Evolutionary conservation across 1,140 invertebrate species (phyloP), one percentile per base, ranked within the genome.

Genomic region (Asbolus verrucosus): DNA sequence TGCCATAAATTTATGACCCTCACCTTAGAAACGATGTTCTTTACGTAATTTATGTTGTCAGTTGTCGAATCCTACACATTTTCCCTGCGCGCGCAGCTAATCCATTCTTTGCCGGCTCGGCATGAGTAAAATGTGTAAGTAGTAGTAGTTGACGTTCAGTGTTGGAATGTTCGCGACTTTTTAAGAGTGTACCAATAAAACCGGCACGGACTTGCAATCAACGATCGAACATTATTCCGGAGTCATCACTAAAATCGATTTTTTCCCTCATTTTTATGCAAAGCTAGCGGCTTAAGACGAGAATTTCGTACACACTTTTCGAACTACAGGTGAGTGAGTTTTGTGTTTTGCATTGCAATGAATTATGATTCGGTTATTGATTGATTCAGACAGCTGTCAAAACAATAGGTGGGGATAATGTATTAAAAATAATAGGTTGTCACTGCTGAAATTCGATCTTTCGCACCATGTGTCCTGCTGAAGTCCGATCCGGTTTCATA

Each of bases 51-150:
- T 13, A 50, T 11, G 11, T 6, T 36, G 33, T 36, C 33, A 36
- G 24, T 8, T 8, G n/a, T n/a, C n/a, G n/a, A n/a, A n/a, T n/a
- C n/a, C n/a, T n/a, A 8, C 24, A 27, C 8, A 27, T 27, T 27
- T 27, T 5, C 3, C 19, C 13, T 54, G 46, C 46, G 46, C 46
- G 21, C 46, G 46, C 46, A 54, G n/a, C 19, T 27, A 54, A 54
- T 54, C 46, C 46, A 54, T 54, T 54, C 46, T 54, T 54, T 14
- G 46, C 21, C 46, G 46, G 46, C 46, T 27, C 46, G 46, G 46
- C 46, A 54, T 54, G 46, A 54, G 19, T 27, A 54, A 54, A 54
- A 27, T 54, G 19, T 54, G 46, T 54, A 54, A 46, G 9, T 54
- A 24, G 46, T 54, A 54, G 46, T 54, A 54, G 46, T 54, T 21